Evolutionary conservation across 1,140 invertebrate species (phyloP), one percentile per base, ranked within the genome.

Genomic region (Conopomorpha cramerella): DNA sequence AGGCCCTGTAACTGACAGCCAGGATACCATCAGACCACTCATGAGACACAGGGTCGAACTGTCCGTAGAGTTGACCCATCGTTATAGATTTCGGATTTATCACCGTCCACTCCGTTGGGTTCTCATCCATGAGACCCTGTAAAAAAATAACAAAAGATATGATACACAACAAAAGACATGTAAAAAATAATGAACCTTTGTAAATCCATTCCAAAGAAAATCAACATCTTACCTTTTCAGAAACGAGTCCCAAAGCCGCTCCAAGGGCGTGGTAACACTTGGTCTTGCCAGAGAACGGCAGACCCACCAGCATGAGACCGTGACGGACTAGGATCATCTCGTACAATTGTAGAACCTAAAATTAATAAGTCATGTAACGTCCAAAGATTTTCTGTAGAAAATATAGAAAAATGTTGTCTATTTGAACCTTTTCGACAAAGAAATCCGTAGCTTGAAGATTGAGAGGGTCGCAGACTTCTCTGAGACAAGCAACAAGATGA

Each of bases 71-170:
- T 70, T 98, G 93, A 7, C 93, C 93, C 86, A 98, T 92, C 0
- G 95, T 96, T 39, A 98, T 93, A 0, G 94, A 89, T 71, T 98
- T 98, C 0, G 95, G 95, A 78, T 97, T 98, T 38, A 98, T 96
- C 0, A 98, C 84, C 1, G 86, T 93, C 54, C 86, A 94, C 58
- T 95, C 90, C 0, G 95, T 94, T 53, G 85, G 86, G 53, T 93
- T 90, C 63, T 97, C 94, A 35, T 89, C 84, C 83, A 93, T 88
- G 46, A 89, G 62, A 41, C 77, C 78, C 81, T 82, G 32, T 8
- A 49, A 42, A 46, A 11, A 43, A n/a, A n/a, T n/a, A n/a, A n/a
- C n/a, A n/a, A n/a, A n/a, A n/a, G n/a, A n/a, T n/a, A n/a, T n/a
- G n/a, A n/a, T n/a, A n/a, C n/a, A n/a, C n/a, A n/a, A n/a, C n/a